Base-by-base conservation (phyloP, 1,140 invertebrate species). In the Papilio machaon region DNA sequence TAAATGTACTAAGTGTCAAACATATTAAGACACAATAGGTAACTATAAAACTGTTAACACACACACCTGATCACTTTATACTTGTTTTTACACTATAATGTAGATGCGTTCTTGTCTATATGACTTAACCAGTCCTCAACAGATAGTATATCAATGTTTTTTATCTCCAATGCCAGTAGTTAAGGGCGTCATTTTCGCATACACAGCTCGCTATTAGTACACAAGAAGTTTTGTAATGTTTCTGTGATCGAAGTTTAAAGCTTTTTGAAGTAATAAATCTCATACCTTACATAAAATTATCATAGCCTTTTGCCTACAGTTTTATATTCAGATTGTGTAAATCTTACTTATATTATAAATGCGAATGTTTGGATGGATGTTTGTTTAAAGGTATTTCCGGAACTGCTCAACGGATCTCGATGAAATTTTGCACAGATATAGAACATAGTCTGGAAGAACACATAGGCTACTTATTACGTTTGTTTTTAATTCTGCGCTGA, bases 11-110 rank as follows among this genome's bases (percentile, higher is more conserved):
- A 43, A 43, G 38, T 58, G 17, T 58, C 7, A 58, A 23, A 60
- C 17, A 6, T n/a, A 60, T 60, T 60, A 23, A 23, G n/a, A 60
- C 17, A 23, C 74, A 35, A 47, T n/a, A 76, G 43, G 74, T 76
- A 76, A 30, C 19, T 76, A 46, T 30, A 54, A 76, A 76, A 46
- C n/a, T 17, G 73, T 76, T 76, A 23, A 60, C 17, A 23, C n/a
- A 19, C 58, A n/a, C 7, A 17, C 19, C 19, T 23, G 17, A 60
- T 3, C 0, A 10, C 58, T 60, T 19, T n/a, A 6, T 8, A 23
- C 19, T 17, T 19, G 58, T 60, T 60, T 60, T 60, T 60, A 60
- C 58, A 60, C 7, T 52, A 52, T 52, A 60, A n/a, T 60, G 4
- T 60, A 60, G n/a, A 60, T 52, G 49, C 54, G 8, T 58, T 58